Base-by-base conservation (phyloP, 2,113 vertebrate genomes). In the Phaethornis superciliosus region DNA sequence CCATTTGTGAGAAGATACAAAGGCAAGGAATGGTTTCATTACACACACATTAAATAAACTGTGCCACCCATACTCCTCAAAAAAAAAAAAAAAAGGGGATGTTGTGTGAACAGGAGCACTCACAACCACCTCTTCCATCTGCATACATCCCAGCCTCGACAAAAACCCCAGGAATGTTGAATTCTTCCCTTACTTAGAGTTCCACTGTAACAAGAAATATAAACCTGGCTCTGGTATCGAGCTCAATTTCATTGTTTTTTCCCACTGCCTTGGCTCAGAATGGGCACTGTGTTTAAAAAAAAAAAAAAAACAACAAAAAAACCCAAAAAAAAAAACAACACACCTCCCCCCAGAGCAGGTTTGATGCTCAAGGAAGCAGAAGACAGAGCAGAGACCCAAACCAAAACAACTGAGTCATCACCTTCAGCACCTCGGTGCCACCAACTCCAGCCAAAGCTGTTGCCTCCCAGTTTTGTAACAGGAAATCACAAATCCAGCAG, bases 31-130 rank as follows among this genome's bases (percentile, higher is more conserved):
- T 6, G 24, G 4, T 17, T 70, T 75, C 30, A 26, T 33, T 44
- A 33, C 7, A 37, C 33, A n/a, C 18, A 62, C 4, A 0, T 23
- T 18, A 51, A 65, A 18, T 60, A 88, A 72, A 21, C 7, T 33
- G 40, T 3, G 8, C 5, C 21, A 22, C 4, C 54, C 12, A 10
- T 24, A 4, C 52, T 15, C 44, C 40, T 40, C 9, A 40, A 40
- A 40, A 40, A 40, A 40, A 40, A 40, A 47, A 30, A 12, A 42
- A 32, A n/a, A 58, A 26, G 49, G 22, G 30, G 28, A 10, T 0
- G 1, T 44, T 7, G 32, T 14, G 10, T 52, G 19, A 59, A 55
- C 0, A 7, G 1, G 5, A 77, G 40, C 10, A 3, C 28, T 30
- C 11, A 28, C 30, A 83, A 35, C 44, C 0, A 20, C 5, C 33